Conservation (phyloP, 1,140 invertebrate genomes). For the Teleopsis dalmanni region DNA sequence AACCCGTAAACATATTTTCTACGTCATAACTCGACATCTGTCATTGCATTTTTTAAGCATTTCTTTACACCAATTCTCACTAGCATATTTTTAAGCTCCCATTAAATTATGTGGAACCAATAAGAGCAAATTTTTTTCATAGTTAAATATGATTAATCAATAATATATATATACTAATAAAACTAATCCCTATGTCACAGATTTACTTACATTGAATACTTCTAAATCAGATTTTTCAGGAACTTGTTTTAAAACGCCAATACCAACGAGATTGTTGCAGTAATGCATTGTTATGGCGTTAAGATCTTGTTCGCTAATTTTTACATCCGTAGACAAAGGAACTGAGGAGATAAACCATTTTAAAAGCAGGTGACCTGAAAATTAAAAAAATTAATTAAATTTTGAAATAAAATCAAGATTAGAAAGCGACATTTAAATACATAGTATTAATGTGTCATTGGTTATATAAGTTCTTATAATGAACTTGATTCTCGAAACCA, state of each 20-base stretch:
- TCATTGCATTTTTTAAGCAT: too few species aligned
- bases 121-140: neutral
- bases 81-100: too few species aligned
- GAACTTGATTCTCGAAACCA: neutral
- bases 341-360: conserved; percentile 80
- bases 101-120: too few species aligned
- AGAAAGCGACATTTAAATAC: too few species aligned
- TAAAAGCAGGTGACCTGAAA: conserved; percentile 79
- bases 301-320: conserved; percentile 61
- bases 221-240: conserved; percentile 46
- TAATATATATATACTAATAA: too few species aligned
- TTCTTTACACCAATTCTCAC: too few species aligned
- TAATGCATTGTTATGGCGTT: conserved; percentile 70
- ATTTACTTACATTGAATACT: conserved; percentile 70
- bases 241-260: conserved; percentile 73
- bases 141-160: too few species aligned
- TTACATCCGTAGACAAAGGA: conserved; percentile 53
- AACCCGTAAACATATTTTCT: too few species aligned
- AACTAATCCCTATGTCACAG: too few species aligned
- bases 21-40: too few species aligned
- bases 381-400: neutral
- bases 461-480: neutral
- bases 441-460: neutral
- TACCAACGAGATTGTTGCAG: conserved; percentile 81
- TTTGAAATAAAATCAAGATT: neutral